These are phyloP conservation scores for Catocala sponsa DNA, from an alignment of 2,888 invertebrate genomes.

Conservation along the genomic window DNA sequence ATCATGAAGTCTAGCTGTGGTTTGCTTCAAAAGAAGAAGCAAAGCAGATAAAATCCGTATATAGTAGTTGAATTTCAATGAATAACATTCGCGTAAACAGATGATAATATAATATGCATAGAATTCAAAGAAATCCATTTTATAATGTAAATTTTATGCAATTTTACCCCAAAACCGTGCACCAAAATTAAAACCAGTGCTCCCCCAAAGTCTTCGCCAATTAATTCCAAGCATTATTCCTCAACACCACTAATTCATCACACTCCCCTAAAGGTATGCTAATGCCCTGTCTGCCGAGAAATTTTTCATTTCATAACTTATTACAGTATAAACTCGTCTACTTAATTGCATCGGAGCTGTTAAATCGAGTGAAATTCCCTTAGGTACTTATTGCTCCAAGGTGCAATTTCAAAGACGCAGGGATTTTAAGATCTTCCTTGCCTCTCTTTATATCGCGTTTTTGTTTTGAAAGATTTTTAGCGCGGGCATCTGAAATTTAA, in stretches of 20 bases:
- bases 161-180: not conserved
- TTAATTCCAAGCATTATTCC: constrained; percentile 34
- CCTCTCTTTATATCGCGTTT: not conserved
- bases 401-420: constrained; percentile 16
- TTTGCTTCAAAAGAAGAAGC: too few species aligned
- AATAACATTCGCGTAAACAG: too few species aligned
- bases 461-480: not conserved
- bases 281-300: constrained; percentile 37
- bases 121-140: too few species aligned
- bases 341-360: constrained; percentile 51
- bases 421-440: constrained; percentile 1
- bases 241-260: constrained; percentile 50
- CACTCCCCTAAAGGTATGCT: constrained; percentile 51
- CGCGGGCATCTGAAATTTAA: too few species aligned
- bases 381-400: constrained; percentile 17
- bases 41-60: too few species aligned
- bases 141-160: too few species aligned
- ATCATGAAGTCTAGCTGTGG: too few species aligned
- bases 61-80: too few species aligned
- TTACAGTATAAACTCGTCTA: constrained; percentile 43
- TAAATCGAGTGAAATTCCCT: constrained; percentile 40
- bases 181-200: constrained; percentile 19
- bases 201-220: constrained; percentile 26
- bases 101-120: too few species aligned
- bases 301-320: constrained; percentile 56